These are phyloP conservation scores for Tamias sibiricus DNA, from an alignment of 2,113 vertebrate species.

Conservation along the genomic window DNA sequence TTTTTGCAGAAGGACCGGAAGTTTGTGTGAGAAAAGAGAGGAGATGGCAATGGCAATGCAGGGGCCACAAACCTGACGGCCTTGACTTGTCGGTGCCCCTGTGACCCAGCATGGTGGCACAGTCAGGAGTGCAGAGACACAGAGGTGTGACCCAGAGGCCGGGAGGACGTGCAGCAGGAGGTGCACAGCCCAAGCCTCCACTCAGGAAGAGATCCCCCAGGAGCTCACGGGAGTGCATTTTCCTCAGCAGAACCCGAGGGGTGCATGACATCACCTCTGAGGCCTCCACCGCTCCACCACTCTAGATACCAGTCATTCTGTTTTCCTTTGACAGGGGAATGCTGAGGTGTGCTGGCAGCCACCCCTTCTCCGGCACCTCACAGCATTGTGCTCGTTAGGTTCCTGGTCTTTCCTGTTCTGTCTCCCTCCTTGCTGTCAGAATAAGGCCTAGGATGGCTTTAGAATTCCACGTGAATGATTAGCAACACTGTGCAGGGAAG, in stretches of 20 bases:
- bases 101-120: neutral
- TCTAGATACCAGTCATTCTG: neutral
- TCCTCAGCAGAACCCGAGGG: neutral
- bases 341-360: fast-evolving
- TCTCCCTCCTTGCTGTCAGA: neutral
- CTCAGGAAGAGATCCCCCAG: neutral
- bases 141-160: too few species aligned
- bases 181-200: neutral
- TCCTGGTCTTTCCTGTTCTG: neutral
- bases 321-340: neutral
- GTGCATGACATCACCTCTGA: fast-evolving
- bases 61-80: neutral
- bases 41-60: neutral
- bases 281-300: neutral
- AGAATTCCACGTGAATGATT: fast-evolving
- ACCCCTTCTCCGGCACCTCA: neutral
- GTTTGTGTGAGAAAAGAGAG: neutral
- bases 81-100: neutral
- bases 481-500: neutral
- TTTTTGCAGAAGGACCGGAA: neutral
- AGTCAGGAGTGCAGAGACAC: neutral
- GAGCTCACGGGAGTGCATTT: neutral
- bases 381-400: fast-evolving
- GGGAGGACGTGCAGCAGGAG: neutral
- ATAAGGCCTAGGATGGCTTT: neutral